Base-by-base conservation (phyloP, 2,888 invertebrate species). In the Diploptera punctata region DNA sequence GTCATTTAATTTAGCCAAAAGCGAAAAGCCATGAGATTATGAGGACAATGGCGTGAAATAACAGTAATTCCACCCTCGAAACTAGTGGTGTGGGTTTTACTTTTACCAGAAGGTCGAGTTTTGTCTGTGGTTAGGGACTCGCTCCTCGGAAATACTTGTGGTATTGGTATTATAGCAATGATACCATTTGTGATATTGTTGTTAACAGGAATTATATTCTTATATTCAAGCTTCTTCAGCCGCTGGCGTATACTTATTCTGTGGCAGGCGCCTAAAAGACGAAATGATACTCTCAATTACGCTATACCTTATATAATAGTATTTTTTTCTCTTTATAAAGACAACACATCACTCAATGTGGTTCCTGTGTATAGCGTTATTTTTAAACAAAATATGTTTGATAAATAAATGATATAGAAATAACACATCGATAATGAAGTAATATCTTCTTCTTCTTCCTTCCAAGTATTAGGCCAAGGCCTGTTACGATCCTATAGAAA, bases 1-100 rank as follows among this genome's bases (percentile, higher is more conserved):
- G 72, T 73, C 72, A 73, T 73, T 73, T 73, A 73, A 73, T 73
- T 73, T 73, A 29, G 69, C 72, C 72, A 49, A 69, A 52, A 65
- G 71, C 49, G 68, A 61, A 47, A 67, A 49, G 57, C 57, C 57
- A 57, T 29, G 29, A 29, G 57, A 47, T n/a, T 47, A 47, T 47
- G n/a, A n/a, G 7, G 18, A 57, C 57, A 57, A 1, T 29, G 29
- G n/a, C 5, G 57, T 5, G 3, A n/a, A 29, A 57, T 57, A 29
- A 57, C 57, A 24, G 31, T 57, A 57, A 57, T 57, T 57, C 16
- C n/a, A 29, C 1, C 4, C 26, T n/a, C 26, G 29, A 57, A 57
- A 57, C 16, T 57, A 24, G 26, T n/a, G 26, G 24, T 57, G 29
- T 57, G 57, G 16, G 29, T 29, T 52, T 52, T 19, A 52, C 24